Evolutionary conservation across 2,888 invertebrate genomes (phyloP).

Genomic region (Deroplatys truncata): DNA sequence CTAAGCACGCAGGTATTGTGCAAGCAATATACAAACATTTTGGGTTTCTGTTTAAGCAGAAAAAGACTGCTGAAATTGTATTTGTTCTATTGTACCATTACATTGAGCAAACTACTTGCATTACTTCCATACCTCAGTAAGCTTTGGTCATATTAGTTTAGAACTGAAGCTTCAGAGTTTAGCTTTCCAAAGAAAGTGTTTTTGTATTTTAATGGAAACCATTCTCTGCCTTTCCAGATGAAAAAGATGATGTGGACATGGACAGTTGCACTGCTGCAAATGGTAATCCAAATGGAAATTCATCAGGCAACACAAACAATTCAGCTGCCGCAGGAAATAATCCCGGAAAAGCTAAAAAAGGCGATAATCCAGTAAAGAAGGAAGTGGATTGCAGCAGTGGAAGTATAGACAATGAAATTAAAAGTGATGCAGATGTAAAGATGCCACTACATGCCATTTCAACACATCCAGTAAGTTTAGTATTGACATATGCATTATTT

Average conservation of each 20-base stretch:
- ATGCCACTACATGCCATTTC: constrained; percentile 22
- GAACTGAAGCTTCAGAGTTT: too few relatives aligned
- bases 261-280: constrained; percentile 17
- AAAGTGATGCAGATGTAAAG: constrained; percentile 9
- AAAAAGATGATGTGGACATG: constrained; percentile 38
- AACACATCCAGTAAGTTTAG: constrained; percentile 27
- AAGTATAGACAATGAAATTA: neutral
- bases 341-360: constrained; percentile 12
- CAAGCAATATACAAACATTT: too few relatives aligned
- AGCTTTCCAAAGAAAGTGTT: too few relatives aligned
- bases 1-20: too few relatives aligned
- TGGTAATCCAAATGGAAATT: neutral
- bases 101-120: too few relatives aligned
- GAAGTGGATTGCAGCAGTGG: constrained; percentile 19
- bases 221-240: constrained; percentile 23
- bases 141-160: too few relatives aligned
- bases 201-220: too few relatives aligned
- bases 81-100: too few relatives aligned
- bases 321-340: neutral
- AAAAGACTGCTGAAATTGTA: too few relatives aligned
- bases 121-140: too few relatives aligned
- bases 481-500: neutral
- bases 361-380: constrained; percentile 32
- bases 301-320: neutral
- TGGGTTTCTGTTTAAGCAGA: too few relatives aligned